These are phyloP conservation scores for Sylvia borin DNA, from an alignment of 2,797 vertebrate genomes.

Conservation along the genomic window DNA sequence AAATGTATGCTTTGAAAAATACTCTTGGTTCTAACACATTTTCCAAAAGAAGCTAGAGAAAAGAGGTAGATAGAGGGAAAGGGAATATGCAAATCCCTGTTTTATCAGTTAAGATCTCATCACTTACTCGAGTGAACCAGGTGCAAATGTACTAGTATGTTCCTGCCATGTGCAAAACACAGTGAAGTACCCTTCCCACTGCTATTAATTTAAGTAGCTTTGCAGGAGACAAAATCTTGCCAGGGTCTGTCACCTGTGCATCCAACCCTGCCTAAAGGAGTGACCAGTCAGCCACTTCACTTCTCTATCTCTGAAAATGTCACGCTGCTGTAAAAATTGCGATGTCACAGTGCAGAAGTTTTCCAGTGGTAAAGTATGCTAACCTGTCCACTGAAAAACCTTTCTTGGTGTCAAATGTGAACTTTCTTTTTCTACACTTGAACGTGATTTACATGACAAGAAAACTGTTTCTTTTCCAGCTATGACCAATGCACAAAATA, in stretches of 20 bases:
- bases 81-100: not conserved
- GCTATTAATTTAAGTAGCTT: not conserved
- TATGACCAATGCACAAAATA: not conserved
- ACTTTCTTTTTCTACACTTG: not conserved
- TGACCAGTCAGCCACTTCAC: not conserved
- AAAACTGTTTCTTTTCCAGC: not conserved
- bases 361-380: not conserved
- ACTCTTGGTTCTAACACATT: not conserved
- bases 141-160: not conserved
- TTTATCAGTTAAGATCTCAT: not conserved
- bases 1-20: not conserved
- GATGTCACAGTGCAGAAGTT: not conserved
- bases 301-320: not conserved
- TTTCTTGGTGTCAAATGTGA: not conserved
- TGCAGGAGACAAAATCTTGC: not conserved
- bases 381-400: not conserved
- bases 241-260: not conserved
- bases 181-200: not conserved
- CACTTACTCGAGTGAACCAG: not conserved
- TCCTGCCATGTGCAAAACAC: not conserved
- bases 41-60: not conserved
- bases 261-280: not conserved
- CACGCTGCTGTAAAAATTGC: accelerated
- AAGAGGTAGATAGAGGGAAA: not conserved
- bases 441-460: not conserved